A percentile compares a stretch with the other conserved stretches of the same genome.
phyloP scores from a whole-genome alignment of 1,140 invertebrate genomes.

The Choristoneura fumiferana region DNA sequence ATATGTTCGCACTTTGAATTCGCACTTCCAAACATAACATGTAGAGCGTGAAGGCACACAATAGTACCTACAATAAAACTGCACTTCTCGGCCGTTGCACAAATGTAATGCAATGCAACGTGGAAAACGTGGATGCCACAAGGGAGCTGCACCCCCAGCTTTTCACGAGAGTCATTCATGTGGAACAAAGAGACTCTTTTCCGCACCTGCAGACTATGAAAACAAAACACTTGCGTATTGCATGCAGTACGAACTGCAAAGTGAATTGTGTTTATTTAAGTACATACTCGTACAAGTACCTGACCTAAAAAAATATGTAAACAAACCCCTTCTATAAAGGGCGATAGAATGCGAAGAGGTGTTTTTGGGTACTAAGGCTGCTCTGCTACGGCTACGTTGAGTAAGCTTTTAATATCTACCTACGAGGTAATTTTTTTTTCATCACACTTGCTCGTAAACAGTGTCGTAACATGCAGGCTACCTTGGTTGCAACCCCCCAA shows the following conservation, averaged over 20 bases:
- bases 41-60: constrained; percentile 17
- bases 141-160: constrained; percentile 16
- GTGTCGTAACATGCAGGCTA: too few species aligned
- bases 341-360: too few species aligned
- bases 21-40: background rate
- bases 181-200: constrained; percentile 37
- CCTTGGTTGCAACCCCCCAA: too few species aligned
- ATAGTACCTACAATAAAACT: constrained; percentile 23
- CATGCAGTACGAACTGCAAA: background rate
- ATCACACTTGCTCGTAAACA: too few species aligned
- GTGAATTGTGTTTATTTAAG: background rate
- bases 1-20: background rate
- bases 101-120: constrained; percentile 31
- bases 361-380: too few species aligned
- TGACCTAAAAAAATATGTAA: too few species aligned
- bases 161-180: constrained; percentile 36
- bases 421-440: too few species aligned
- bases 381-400: too few species aligned
- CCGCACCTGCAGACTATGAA: constrained; percentile 23
- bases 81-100: constrained; percentile 27
- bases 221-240: constrained; percentile 19
- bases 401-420: too few species aligned
- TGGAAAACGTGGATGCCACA: constrained; percentile 13
- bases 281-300: too few species aligned
- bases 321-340: too few species aligned